Conservation (phyloP, 2,888 invertebrate species). For the Zaprionus lineosus region DNA sequence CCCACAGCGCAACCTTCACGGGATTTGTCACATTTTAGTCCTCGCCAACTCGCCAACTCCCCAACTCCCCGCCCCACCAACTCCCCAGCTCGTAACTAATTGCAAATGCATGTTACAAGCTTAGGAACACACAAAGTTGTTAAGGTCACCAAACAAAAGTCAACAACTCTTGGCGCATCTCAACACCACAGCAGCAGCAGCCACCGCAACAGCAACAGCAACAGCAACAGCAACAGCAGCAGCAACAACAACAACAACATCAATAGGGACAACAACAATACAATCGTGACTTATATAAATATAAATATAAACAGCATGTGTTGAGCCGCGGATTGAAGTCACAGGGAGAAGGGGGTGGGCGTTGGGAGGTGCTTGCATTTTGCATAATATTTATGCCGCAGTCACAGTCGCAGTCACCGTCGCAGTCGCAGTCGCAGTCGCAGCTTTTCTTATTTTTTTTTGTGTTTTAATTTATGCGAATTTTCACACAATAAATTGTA, state of each 20-base stretch:
- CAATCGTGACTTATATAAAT: conserved; percentile 58
- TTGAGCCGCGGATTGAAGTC: conserved; percentile 2
- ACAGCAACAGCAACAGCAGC: conserved; percentile 4
- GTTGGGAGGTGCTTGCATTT: conserved; percentile 54
- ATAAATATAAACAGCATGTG: conserved; percentile 34
- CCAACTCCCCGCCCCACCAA: no score
- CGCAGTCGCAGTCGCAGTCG: no score
- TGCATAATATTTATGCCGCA: conserved; percentile 77
- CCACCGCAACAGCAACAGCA: conserved; percentile 11
- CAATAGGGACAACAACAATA: conserved; percentile 4
- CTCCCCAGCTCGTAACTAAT: conserved; percentile 67
- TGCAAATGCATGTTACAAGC: conserved; percentile 65
- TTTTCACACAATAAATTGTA: conserved; percentile 79
- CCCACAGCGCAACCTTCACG: conserved; percentile 47
- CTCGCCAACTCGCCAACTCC: conserved; percentile 9
- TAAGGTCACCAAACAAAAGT: conserved; percentile 56
- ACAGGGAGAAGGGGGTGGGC: neutral
- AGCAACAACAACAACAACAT: neutral
- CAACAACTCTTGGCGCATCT: conserved; percentile 58
- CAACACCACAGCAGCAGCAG: conserved; percentile 12
- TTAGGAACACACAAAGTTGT: conserved; percentile 44
- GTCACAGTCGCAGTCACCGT: no score
- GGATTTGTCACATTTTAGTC: conserved; percentile 63
- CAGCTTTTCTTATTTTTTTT: conserved; percentile 13
- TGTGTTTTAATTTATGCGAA: conserved; percentile 72